Conservation (phyloP, 2,113 vertebrate species). For the Gadus chalcogrammus region DNA sequence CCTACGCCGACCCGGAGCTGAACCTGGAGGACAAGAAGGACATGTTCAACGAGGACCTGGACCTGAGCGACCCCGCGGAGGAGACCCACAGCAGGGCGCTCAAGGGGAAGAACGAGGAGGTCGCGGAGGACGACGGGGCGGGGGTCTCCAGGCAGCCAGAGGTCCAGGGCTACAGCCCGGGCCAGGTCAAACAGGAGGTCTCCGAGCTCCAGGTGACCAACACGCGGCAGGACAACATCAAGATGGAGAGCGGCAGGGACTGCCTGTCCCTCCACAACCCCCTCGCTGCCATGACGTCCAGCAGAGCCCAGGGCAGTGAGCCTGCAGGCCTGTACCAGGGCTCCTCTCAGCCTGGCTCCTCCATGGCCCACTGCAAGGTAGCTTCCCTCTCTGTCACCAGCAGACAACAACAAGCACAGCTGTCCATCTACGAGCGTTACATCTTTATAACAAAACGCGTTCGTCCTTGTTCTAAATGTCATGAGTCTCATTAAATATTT, state of each 20-base stretch:
- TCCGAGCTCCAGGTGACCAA: not conserved
- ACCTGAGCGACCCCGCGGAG: conserved; percentile 83
- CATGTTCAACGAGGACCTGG: conserved; percentile 94
- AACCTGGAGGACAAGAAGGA: conserved; percentile 94
- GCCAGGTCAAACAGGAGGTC: conserved; percentile 53
- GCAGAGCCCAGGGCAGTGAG: not conserved
- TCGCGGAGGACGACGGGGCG: too few species aligned
- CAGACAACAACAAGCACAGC: too few species aligned
- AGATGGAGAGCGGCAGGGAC: conserved; percentile 5
- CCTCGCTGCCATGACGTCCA: not conserved
- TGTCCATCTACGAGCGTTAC: too few species aligned
- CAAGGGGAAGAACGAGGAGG: conserved; percentile 39
- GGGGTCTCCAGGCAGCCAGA: not conserved
- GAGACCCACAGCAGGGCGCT: conserved; percentile 67
- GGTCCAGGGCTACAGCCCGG: not conserved
- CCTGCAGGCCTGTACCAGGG: not conserved
- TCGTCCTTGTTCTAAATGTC: too few species aligned
- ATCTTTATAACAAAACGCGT: too few species aligned
- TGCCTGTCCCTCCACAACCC: not conserved
- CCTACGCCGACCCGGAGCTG: conserved; percentile 94
- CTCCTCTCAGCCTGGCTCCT: not conserved
- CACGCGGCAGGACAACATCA: not conserved
- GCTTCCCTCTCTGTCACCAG: too few species aligned
- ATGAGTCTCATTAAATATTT: too few species aligned
- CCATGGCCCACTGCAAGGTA: too few species aligned